Conservation (phyloP, 92 coral and sea anemone species). For the Palythoa grandiflora region DNA sequence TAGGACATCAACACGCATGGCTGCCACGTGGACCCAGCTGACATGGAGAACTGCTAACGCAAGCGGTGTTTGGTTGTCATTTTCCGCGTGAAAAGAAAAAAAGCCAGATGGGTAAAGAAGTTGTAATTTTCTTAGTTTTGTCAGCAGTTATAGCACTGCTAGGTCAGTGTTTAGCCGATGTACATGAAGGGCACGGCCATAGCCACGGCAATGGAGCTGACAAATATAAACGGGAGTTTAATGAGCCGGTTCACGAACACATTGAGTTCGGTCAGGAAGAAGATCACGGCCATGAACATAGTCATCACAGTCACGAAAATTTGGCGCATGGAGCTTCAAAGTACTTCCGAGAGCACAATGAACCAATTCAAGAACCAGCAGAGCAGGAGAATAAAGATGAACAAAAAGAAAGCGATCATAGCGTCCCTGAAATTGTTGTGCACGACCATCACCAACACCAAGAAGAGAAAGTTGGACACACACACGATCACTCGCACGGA, state of each 20-base stretch:
- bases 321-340: conserved; percentile 18
- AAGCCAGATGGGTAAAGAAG: neutral
- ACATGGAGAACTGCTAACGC: conserved; percentile 54
- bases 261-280: conserved; percentile 58
- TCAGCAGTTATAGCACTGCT: conserved; percentile 43
- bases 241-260: conserved; percentile 44
- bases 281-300: conserved; percentile 61
- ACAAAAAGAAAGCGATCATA: neutral
- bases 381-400: neutral
- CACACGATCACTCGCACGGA: conserved; percentile 28
- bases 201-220: conserved; percentile 62
- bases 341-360: conserved; percentile 34
- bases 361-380: conserved; percentile 1
- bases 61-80: conserved; percentile 37
- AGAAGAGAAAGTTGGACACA: neutral
- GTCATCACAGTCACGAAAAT: conserved; percentile 44
- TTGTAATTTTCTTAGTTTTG: conserved; percentile 38
- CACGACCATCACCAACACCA: neutral
- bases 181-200: conserved; percentile 61
- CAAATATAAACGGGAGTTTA: conserved; percentile 40
- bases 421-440: neutral
- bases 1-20: conserved; percentile 66
- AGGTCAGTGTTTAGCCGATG: conserved; percentile 37
- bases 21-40: conserved; percentile 90
- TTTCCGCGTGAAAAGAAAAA: neutral